Conservation (phyloP, 2,888 invertebrate genomes). For the Chloroclysta siterata region DNA sequence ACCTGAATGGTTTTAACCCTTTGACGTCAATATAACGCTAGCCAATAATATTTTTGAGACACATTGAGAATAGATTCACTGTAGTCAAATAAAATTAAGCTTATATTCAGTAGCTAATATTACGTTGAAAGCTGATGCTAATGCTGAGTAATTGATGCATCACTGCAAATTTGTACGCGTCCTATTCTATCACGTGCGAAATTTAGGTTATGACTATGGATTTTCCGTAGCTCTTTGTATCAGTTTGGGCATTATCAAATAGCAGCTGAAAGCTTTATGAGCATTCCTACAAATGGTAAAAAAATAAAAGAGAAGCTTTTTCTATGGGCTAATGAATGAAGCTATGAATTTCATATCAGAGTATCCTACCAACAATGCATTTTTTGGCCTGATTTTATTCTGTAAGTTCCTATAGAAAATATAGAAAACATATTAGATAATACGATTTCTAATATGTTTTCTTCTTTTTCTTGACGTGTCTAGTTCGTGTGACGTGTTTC, state of each 20-base stretch:
- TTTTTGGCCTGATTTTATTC: too few relatives aligned
- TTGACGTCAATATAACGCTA: not conserved
- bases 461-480: too few relatives aligned
- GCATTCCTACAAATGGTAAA: not conserved
- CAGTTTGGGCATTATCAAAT: not conserved
- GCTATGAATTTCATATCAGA: too few relatives aligned
- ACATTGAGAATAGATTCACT: not conserved
- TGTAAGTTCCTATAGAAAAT: too few relatives aligned
- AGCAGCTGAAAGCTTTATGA: not conserved
- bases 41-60: not conserved
- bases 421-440: too few relatives aligned
- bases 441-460: too few relatives aligned
- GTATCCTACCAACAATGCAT: too few relatives aligned
- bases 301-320: not conserved
- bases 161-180: not conserved
- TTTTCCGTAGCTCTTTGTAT: conserved; percentile 1
- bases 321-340: too few relatives aligned
- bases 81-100: not conserved
- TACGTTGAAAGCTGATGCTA: not conserved
- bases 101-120: not conserved
- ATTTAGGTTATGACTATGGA: conserved; percentile 1
- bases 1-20: not conserved
- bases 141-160: conserved; percentile 5
- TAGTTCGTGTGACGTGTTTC: too few relatives aligned
- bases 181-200: not conserved